These are phyloP conservation scores for Clitarchus hookeri DNA, from an alignment of 2,888 invertebrate genomes.

Conservation along the genomic window DNA sequence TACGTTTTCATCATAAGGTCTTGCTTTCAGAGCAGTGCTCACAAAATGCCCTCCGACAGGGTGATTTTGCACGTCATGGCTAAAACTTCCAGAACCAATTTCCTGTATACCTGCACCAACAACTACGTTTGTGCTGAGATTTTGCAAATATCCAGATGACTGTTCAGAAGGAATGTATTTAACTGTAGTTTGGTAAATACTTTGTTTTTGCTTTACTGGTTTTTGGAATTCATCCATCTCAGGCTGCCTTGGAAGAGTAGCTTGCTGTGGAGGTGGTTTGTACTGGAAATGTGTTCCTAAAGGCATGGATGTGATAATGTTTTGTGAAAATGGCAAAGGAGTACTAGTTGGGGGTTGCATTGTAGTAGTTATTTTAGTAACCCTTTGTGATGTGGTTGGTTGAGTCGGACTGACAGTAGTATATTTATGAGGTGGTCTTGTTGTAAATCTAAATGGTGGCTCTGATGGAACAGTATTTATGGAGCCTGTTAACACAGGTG, in stretches of 20 bases:
- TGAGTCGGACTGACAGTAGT: conserved; percentile 23
- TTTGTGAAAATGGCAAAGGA: not conserved
- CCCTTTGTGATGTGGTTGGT: conserved; percentile 42
- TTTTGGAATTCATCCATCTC: not conserved
- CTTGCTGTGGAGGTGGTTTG: conserved; percentile 10
- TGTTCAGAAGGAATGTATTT: not conserved
- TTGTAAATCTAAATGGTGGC: conserved; percentile 22
- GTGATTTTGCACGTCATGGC: not conserved
- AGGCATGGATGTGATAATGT: conserved; percentile 35
- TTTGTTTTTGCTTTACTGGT: not conserved
- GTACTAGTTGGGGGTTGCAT: conserved; percentile 16
- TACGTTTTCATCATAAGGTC: conserved; percentile 40
- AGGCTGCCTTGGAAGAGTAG: conserved; percentile 10
- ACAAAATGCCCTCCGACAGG: conserved; percentile 20
- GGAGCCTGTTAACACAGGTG: not conserved
- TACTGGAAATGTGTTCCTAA: conserved; percentile 33
- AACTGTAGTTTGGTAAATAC: not conserved
- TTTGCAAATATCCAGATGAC: not conserved
- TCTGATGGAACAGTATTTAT: not conserved
- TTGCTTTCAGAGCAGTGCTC: conserved; percentile 23
- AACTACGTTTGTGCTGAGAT: conserved; percentile 4
- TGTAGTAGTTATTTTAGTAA: conserved; percentile 44
- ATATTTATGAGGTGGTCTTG: not conserved
- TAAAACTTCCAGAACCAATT: not conserved
- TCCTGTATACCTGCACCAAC: conserved; percentile 19